Conservation (phyloP, 2,797 vertebrate genomes). For the Lerista edwardsae region DNA sequence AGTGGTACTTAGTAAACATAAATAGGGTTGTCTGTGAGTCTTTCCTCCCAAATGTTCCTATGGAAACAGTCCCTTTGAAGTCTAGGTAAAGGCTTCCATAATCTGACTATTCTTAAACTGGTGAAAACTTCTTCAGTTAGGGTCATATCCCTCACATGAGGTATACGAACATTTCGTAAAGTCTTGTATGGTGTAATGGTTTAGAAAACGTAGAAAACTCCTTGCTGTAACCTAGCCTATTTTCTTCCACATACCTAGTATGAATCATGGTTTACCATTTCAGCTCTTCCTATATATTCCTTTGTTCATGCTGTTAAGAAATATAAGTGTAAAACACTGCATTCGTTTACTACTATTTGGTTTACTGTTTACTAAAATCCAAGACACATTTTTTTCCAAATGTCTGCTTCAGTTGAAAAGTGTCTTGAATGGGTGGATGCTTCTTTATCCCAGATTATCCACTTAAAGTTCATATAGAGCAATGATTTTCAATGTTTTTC, state of each 20-base stretch:
- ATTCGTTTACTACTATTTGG: background rate
- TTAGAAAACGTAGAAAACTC: background rate
- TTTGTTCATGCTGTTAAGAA: background rate
- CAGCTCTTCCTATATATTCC: background rate
- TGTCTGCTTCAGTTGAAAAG: background rate
- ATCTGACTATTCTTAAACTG: background rate
- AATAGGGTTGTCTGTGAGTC: background rate
- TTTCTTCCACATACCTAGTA: background rate
- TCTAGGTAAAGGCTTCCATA: background rate
- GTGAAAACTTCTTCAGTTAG: background rate
- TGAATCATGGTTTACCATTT: background rate
- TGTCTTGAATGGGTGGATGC: background rate
- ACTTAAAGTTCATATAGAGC: background rate
- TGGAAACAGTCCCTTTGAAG: background rate
- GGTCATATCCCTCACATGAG: background rate
- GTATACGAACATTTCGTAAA: slow-evolving; percentile 6
- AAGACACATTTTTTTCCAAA: no score
- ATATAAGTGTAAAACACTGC: background rate
- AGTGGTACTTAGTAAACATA: background rate
- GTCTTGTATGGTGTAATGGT: background rate
- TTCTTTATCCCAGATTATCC: background rate
- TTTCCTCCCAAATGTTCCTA: background rate
- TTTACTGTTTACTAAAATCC: no score
- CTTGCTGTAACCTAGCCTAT: background rate
- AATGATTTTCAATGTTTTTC: no score